These are phyloP conservation scores for Oophaga sylvatica DNA, from an alignment of 2,797 vertebrate genomes.

Conservation along the genomic window DNA sequence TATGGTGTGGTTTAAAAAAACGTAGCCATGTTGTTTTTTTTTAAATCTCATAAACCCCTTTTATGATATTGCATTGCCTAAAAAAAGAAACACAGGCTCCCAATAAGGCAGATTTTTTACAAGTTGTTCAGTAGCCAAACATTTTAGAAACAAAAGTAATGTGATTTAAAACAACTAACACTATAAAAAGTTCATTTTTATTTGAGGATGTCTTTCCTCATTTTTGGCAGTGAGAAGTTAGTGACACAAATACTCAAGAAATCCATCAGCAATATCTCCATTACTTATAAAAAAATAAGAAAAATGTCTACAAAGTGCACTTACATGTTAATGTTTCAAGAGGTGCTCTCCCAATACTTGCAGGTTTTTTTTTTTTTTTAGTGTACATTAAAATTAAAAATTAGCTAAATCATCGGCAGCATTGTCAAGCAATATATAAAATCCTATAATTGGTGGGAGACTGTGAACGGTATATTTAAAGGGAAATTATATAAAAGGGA, in stretches of 20 bases:
- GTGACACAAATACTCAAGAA: constrained; percentile 9
- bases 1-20: not conserved
- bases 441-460: not conserved
- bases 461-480: not conserved
- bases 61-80: no score
- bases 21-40: not conserved
- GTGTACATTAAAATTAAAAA: not conserved
- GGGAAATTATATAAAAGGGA: not conserved
- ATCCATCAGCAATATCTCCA: not conserved
- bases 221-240: constrained; percentile 14
- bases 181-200: not conserved
- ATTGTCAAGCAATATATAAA: constrained; percentile 11
- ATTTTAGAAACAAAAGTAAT: not conserved
- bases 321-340: not conserved
- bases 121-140: not conserved
- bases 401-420: not conserved
- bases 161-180: not conserved
- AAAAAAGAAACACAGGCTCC: no score
- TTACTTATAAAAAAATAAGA: not conserved
- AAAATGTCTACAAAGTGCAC: constrained; percentile 3
- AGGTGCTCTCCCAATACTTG: not conserved
- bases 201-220: not conserved
- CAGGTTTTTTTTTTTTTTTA: not conserved
- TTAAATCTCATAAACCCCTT: not conserved
- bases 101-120: not conserved